phyloP scores from a whole-genome alignment of 2,888 invertebrate species.

The Idaea biselata region DNA sequence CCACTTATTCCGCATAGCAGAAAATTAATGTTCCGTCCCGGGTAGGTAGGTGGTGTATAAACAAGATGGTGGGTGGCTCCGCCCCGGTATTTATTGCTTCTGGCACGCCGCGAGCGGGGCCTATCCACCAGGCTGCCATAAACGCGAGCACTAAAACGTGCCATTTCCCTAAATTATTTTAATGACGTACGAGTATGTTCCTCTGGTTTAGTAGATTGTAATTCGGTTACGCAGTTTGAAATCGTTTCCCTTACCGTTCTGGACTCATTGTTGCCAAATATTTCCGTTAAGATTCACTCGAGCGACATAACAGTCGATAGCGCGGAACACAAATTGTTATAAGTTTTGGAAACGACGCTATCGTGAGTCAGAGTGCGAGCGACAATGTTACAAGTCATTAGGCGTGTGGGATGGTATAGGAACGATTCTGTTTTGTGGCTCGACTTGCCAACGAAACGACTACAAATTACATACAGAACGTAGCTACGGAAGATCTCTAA shows the following conservation, averaged over 20 bases:
- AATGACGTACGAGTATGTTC: slow-evolving; percentile 57
- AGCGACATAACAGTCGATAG: slow-evolving; percentile 18
- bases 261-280: slow-evolving; percentile 48
- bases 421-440: slow-evolving; percentile 54
- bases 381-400: slow-evolving; percentile 55
- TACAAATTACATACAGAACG: slow-evolving; percentile 63
- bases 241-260: slow-evolving; percentile 41
- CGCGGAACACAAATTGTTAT: slow-evolving; percentile 34
- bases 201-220: slow-evolving; percentile 57
- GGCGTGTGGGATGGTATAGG: slow-evolving; percentile 50
- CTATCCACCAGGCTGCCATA: slow-evolving; percentile 56
- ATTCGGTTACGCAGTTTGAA: slow-evolving; percentile 54
- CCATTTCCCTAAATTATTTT: slow-evolving; percentile 71
- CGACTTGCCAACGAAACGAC: slow-evolving; percentile 42
- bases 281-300: slow-evolving; percentile 23
- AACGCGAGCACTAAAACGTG: slow-evolving; percentile 67
- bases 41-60: slow-evolving; percentile 54
- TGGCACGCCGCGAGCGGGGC: slow-evolving; percentile 51
- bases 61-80: slow-evolving; percentile 60
- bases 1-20: slow-evolving; percentile 62
- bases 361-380: slow-evolving; percentile 36
- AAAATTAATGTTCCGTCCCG: slow-evolving; percentile 62
- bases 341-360: slow-evolving; percentile 36
- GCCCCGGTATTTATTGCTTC: slow-evolving; percentile 66
- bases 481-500: slow-evolving; percentile 49